These are phyloP conservation scores for Heteromyza rotundicornis DNA, from an alignment of 2,888 invertebrate genomes.

Conservation along the genomic window DNA sequence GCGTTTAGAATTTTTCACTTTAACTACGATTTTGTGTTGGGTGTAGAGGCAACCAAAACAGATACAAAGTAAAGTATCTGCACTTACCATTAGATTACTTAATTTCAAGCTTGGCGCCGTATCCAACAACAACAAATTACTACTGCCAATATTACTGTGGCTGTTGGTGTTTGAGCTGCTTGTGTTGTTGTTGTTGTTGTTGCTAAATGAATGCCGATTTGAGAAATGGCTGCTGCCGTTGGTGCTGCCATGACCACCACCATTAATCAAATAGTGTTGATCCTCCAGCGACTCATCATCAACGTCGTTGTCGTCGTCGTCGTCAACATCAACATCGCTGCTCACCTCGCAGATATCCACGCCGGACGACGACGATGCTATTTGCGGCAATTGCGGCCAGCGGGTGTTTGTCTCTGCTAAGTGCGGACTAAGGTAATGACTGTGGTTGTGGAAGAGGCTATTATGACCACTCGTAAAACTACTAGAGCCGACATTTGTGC, in stretches of 20 bases:
- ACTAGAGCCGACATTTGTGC: not conserved
- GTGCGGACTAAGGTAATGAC: slow-evolving; percentile 25
- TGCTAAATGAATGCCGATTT: slow-evolving; percentile 28
- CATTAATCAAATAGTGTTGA: slow-evolving; percentile 42
- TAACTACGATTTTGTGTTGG: no score
- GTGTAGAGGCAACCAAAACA: no score
- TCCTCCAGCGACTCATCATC: slow-evolving; percentile 32
- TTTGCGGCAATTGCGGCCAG: slow-evolving; percentile 13
- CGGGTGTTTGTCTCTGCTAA: slow-evolving; percentile 17
- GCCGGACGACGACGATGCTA: not conserved
- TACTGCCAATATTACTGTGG: slow-evolving; percentile 32
- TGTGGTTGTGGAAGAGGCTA: slow-evolving; percentile 34
- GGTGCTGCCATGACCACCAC: slow-evolving; percentile 26
- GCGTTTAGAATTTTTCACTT: no score
- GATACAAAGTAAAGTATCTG: not conserved
- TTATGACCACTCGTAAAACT: no score
- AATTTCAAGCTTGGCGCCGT: slow-evolving; percentile 61
- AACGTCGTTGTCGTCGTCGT: slow-evolving; percentile 43
- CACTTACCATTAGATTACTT: slow-evolving; percentile 63
- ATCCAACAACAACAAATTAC: slow-evolving; percentile 53
- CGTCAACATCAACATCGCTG: slow-evolving; percentile 45
- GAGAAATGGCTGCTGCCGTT: slow-evolving; percentile 22
- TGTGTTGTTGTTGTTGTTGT: slow-evolving; percentile 30
- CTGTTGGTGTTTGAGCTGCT: no score
- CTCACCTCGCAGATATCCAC: not conserved